These are phyloP conservation scores for Melanotaenia pygmaea DNA, from an alignment of 2,797 vertebrate species.

Conservation along the genomic window DNA sequence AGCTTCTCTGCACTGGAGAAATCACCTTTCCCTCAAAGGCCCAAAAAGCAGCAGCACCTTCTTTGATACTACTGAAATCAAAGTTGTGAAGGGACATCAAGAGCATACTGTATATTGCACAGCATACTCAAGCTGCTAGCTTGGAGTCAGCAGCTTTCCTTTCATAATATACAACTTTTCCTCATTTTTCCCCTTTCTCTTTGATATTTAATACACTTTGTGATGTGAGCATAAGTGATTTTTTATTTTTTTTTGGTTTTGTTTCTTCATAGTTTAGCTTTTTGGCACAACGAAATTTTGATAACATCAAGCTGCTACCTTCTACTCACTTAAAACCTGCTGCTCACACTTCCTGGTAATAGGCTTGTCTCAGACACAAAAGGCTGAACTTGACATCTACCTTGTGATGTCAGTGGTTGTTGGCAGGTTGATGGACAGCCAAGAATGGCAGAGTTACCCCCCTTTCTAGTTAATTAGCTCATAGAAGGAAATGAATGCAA, in stretches of 20 bases:
- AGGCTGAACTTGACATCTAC: conserved; percentile 88
- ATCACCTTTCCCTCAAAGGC: conserved; percentile 71
- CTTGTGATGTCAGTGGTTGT: conserved; percentile 86
- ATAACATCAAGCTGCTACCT: conserved; percentile 63
- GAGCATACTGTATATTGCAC: conserved; percentile 39
- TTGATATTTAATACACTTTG: conserved; percentile 40
- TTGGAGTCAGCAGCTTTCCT: conserved; percentile 37
- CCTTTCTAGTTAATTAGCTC: conserved; percentile 88
- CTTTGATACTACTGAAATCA: conserved; percentile 62
- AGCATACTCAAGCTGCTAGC: conserved; percentile 36
- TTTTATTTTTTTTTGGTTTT: conserved; percentile 29
- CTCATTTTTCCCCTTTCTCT: conserved; percentile 19
- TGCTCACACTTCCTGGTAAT: conserved; percentile 79
- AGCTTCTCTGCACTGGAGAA: conserved; percentile 62
- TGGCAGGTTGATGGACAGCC: conserved; percentile 88
- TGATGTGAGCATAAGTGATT: conserved; percentile 25
- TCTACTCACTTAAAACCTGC: conserved; percentile 63
- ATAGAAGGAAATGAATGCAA: conserved; percentile 85
- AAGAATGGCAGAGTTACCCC: conserved; percentile 83
- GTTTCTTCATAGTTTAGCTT: conserved; percentile 32
- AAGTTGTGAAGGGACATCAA: conserved; percentile 65
- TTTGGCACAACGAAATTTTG: conserved; percentile 56
- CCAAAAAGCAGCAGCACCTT: conserved; percentile 54
- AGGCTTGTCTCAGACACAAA: conserved; percentile 87
- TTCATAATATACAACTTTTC: conserved; percentile 30